A percentile compares a stretch with the other conserved stretches of the same genome.
These are phyloP conservation scores for Notodonta dromedarius DNA, from an alignment of 2,888 invertebrate genomes.

Conservation along the genomic window DNA sequence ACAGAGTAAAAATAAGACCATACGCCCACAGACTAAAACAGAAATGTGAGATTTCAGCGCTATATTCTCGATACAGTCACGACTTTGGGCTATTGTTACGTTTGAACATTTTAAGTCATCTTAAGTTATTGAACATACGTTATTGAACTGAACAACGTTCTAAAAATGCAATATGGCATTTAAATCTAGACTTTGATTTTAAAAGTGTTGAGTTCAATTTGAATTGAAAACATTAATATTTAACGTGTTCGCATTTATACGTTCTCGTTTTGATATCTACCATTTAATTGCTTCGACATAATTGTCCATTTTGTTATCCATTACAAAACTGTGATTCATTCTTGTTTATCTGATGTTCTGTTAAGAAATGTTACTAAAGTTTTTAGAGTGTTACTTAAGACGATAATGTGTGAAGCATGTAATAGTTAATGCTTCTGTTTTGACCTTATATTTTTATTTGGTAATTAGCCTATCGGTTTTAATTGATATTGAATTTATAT, in stretches of 20 bases:
- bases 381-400: not conserved
- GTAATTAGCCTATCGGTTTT: not conserved
- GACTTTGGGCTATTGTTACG: constrained; percentile 12
- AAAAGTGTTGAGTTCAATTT: not conserved
- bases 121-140: constrained; percentile 14
- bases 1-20: constrained; percentile 3
- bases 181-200: not conserved
- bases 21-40: constrained; percentile 2
- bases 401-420: not conserved
- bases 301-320: constrained; percentile 13
- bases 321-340: constrained; percentile 16
- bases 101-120: constrained; percentile 21
- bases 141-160: not conserved
- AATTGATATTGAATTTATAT: not conserved
- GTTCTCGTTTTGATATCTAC: not conserved
- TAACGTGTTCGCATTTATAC: not conserved
- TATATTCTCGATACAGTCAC: constrained; percentile 2
- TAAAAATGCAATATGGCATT: not conserved
- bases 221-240: not conserved
- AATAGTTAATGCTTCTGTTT: not conserved
- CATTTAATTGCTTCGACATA: constrained; percentile 23
- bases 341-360: not conserved
- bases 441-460: not conserved
- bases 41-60: constrained; percentile 7
- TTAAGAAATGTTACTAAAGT: not conserved